phyloP scores from a whole-genome alignment of 2,113 vertebrate species.

The Hiodon tergisus region DNA sequence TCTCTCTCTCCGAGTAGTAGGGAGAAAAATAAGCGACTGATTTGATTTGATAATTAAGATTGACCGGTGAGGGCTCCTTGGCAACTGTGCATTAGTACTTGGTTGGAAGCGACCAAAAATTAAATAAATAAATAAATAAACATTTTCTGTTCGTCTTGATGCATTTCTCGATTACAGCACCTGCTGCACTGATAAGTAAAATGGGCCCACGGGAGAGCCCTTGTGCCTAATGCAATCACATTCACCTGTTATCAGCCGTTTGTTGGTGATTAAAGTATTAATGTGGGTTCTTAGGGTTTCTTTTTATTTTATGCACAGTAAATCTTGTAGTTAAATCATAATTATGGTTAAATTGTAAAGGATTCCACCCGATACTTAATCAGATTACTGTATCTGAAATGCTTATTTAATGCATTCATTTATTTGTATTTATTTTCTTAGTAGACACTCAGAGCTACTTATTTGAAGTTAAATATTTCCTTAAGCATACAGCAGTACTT shows the following conservation, averaged over 20 bases:
- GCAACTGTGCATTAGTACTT: too few species aligned
- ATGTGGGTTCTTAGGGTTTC: slow-evolving; percentile 22
- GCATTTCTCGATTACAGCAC: neutral
- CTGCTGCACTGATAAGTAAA: neutral
- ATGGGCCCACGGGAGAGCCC: neutral
- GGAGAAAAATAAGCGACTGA: too few species aligned
- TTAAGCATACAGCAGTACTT: neutral
- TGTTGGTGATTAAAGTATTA: slow-evolving; percentile 29
- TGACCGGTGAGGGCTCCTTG: too few species aligned
- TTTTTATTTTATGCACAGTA: slow-evolving; percentile 31
- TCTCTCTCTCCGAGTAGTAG: too few species aligned
- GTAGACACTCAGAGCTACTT: neutral
- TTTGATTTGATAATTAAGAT: too few species aligned
- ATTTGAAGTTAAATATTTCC: neutral
- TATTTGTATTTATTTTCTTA: slow-evolving; percentile 26
- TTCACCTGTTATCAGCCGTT: slow-evolving; percentile 7
- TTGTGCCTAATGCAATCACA: neutral
- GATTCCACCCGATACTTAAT: slow-evolving; percentile 3
- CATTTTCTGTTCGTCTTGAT: too few species aligned
- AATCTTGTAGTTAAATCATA: slow-evolving; percentile 26
- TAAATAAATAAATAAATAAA: too few species aligned
- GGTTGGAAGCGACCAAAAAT: too few species aligned
- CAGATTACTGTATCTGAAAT: slow-evolving; percentile 33
- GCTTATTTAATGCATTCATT: slow-evolving; percentile 22
- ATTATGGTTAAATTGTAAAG: slow-evolving; percentile 23